Evolutionary conservation across 2,888 invertebrate genomes (phyloP).

Genomic region (Ormyrus nitidulus): DNA sequence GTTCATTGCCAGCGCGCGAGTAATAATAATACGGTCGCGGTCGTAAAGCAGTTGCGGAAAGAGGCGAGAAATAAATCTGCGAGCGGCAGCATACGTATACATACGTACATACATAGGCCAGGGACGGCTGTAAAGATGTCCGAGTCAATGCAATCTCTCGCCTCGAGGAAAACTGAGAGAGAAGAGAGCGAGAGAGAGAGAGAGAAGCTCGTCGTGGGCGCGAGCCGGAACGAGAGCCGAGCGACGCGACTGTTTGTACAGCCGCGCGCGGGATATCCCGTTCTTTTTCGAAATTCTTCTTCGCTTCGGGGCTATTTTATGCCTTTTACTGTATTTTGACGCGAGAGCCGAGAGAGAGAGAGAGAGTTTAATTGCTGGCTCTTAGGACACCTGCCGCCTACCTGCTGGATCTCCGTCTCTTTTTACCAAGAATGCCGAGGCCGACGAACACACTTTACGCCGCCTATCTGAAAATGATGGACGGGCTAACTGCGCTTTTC

Average conservation of each 20-base stretch:
- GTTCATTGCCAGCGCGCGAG: background rate
- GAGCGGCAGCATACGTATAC: background rate
- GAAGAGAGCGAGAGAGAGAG: background rate
- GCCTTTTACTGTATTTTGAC: slow-evolving; percentile 48
- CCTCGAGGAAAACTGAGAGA: too few relatives aligned
- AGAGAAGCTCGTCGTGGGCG: slow-evolving; percentile 28
- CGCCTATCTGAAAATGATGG: too few relatives aligned
- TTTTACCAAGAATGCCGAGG: slow-evolving; percentile 24
- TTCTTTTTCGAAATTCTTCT: slow-evolving; percentile 38
- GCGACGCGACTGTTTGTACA: background rate
- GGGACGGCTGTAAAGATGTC: slow-evolving; percentile 22
- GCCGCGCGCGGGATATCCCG: slow-evolving; percentile 14
- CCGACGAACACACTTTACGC: too few relatives aligned
- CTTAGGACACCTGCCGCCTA: background rate
- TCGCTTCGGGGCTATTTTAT: slow-evolving; percentile 19
- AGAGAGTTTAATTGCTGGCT: slow-evolving; percentile 29
- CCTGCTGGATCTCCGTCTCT: background rate
- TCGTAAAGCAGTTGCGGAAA: background rate
- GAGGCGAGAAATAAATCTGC: background rate
- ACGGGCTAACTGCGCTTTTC: too few relatives aligned
- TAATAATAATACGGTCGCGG: slow-evolving; percentile 12
- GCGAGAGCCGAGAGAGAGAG: background rate
- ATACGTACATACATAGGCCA: too few relatives aligned
- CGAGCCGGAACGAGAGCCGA: background rate
- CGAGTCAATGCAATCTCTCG: slow-evolving; percentile 16